phyloP scores from a whole-genome alignment of 2,113 vertebrate genomes.

The Perognathus longimembris region DNA sequence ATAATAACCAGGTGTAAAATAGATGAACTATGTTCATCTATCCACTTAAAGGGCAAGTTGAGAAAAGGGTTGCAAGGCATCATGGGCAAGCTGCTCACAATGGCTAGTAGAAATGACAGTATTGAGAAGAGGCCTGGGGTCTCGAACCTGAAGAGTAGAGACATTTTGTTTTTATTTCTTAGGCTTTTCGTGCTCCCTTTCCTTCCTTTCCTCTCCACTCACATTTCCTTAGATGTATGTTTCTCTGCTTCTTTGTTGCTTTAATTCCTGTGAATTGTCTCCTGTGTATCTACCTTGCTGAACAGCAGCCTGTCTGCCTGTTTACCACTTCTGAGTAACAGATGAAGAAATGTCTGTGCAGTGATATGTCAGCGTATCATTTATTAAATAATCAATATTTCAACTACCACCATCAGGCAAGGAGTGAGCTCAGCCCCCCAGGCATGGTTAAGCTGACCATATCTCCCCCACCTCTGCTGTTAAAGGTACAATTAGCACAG shows the following conservation, averaged over 20 bases:
- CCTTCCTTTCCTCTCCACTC: background rate
- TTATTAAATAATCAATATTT: too few species aligned
- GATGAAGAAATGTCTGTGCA: too few species aligned
- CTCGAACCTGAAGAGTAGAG: background rate
- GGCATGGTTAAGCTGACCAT: too few species aligned
- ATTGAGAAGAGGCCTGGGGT: background rate
- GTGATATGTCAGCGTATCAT: too few species aligned
- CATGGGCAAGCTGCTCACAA: background rate
- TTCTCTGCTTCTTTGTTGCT: background rate
- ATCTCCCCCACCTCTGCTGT: too few species aligned
- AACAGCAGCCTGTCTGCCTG: too few species aligned
- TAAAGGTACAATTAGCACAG: too few species aligned
- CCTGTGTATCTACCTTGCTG: background rate
- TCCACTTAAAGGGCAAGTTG: too few species aligned
- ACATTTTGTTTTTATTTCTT: background rate
- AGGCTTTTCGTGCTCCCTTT: rapidly evolving
- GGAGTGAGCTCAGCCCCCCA: too few species aligned
- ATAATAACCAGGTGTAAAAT: background rate
- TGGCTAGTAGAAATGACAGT: background rate
- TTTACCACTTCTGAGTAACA: too few species aligned
- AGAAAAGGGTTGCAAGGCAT: too few species aligned
- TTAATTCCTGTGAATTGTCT: background rate
- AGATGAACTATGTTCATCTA: background rate
- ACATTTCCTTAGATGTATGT: background rate
- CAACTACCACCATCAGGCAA: too few species aligned